These are phyloP conservation scores for Protaetia brevitarsis DNA, from an alignment of 1,140 invertebrate genomes.

Conservation along the genomic window DNA sequence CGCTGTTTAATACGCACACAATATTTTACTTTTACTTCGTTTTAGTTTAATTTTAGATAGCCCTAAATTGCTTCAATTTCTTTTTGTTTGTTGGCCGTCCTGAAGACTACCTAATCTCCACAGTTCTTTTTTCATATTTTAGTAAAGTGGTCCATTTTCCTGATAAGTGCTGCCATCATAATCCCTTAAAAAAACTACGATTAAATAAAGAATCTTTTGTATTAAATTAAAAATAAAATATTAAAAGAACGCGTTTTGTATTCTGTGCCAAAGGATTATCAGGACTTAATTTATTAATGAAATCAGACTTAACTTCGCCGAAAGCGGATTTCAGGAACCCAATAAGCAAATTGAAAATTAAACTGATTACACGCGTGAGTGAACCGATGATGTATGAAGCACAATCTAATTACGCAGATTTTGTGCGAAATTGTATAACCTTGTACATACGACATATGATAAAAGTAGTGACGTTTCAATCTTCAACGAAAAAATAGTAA, in stretches of 20 bases:
- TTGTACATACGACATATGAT: conserved; percentile 16
- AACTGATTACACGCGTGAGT: neutral
- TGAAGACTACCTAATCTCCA: no score
- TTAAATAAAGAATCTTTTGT: neutral
- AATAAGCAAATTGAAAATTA: neutral
- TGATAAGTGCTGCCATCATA: neutral
- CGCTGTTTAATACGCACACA: no score
- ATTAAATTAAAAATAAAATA: neutral
- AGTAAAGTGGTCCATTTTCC: neutral
- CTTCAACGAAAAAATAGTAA: conserved; percentile 45
- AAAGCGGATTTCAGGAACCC: neutral
- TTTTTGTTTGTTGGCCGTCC: no score
- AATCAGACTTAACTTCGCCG: conserved; percentile 7
- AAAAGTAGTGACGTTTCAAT: conserved; percentile 38
- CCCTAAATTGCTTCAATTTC: no score
- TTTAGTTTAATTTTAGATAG: no score
- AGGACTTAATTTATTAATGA: neutral
- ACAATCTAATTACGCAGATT: conserved; percentile 5
- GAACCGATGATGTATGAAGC: conserved; percentile 4
- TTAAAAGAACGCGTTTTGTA: conserved; percentile 22
- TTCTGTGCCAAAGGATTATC: conserved; percentile 27
- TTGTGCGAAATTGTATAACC: neutral
- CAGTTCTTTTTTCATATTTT: neutral
- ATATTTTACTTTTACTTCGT: no score
- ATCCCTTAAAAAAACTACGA: neutral